Base-by-base conservation (phyloP, 2,113 vertebrate genomes). In the Prolemur simus region DNA sequence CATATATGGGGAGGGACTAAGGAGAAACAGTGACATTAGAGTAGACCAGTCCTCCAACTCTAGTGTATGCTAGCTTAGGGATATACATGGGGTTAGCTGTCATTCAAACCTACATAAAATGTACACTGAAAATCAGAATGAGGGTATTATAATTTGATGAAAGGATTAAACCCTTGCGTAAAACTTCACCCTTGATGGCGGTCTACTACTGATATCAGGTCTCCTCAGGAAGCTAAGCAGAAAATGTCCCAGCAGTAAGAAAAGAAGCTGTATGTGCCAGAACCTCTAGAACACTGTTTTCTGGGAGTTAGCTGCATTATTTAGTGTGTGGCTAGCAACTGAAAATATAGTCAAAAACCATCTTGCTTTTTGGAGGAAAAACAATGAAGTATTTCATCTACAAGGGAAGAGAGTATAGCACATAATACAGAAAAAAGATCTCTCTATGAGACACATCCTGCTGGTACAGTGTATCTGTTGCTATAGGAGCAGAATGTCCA, bases 241-340 rank as follows among this genome's bases (percentile, higher is more conserved):
- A n/a, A 91, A 78, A 56, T 25, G 82, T 76, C 87, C 34, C 69
- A 49, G 52, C 23, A 95, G 76, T 34, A 18, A 34, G 18, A 68
- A 45, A 89, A 87, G 0, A 21, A 96, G 49, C 25, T 76, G 27
- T 1, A 1, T 20, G 20, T 9, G 37, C 39, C 87, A 77, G 84
- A 91, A 37, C 1, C 52, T 47, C 68, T 0, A 0, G 71, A 52
- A 27, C 1, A 52, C 37, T 0, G 0, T 89, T 87, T 95, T 58
- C 68, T 64, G 89, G 77, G 85, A 95, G 64, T 47, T 20, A 73
- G 42, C 37, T 0, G 2, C 69, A 77, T 78, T 76, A 95, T 74
- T 95, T 85, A 60, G 58, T 89, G 94, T 90, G 93, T 94, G 71
- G 83, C 91, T 83, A 98, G 92, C 78, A 92, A 94, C 11, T 66